Conservation (phyloP, 2,113 vertebrate species). For the Daubentonia madagascariensis region DNA sequence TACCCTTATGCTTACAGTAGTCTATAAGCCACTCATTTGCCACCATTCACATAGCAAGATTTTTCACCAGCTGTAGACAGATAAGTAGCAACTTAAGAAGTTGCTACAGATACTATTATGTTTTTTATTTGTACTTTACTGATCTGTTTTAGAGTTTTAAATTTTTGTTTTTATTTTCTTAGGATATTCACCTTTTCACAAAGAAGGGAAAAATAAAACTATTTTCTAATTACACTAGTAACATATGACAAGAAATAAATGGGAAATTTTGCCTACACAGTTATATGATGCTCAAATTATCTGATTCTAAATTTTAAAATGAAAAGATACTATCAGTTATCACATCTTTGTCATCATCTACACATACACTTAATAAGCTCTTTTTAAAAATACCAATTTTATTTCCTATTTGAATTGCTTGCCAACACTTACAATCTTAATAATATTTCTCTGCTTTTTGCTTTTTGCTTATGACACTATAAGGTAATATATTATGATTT, state of each 20-base stretch:
- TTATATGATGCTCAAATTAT: not conserved
- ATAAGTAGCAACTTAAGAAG: not conserved
- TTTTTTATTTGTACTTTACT: not conserved
- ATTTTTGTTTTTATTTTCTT: slow-evolving; percentile 2
- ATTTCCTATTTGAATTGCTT: not conserved
- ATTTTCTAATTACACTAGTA: slow-evolving; percentile 16
- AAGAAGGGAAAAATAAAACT: not conserved
- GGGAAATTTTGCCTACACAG: not conserved
- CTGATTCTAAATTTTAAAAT: slow-evolving; percentile 17
- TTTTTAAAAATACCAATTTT: not conserved
- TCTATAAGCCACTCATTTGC: not conserved
- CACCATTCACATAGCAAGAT: not conserved
- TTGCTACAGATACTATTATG: not conserved
- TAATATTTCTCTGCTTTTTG: not conserved
- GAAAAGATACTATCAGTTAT: not conserved
- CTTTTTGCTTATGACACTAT: not conserved
- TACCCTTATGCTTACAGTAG: not conserved
- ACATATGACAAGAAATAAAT: slow-evolving; percentile 5
- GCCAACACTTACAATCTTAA: not conserved
- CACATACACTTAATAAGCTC: not conserved
- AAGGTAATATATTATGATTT: not conserved
- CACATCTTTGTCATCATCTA: not conserved
- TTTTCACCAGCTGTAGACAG: not conserved
- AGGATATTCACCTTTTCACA: not conserved
- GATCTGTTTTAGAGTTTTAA: not conserved